These are phyloP conservation scores for Stenichneumon culpator DNA, from an alignment of 2,888 invertebrate species.

Conservation along the genomic window DNA sequence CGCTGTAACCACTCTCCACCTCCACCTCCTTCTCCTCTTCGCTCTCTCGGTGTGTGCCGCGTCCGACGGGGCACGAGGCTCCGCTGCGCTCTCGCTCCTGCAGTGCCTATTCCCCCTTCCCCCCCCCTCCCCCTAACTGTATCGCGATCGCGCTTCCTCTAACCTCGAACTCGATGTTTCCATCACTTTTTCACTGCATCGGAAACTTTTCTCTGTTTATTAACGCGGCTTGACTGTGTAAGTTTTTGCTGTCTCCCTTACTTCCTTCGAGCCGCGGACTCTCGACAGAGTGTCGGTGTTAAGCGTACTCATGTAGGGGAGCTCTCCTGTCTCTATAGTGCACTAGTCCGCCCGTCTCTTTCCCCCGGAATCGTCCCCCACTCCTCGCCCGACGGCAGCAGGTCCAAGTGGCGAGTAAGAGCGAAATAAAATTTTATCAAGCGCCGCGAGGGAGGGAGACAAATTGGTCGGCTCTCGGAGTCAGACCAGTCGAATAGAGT, in stretches of 20 bases:
- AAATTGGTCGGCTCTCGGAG: neutral
- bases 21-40: conserved; percentile 69
- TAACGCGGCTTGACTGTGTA: neutral
- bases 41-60: conserved; percentile 56
- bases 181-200: conserved; percentile 44
- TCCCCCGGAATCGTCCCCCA: conserved; percentile 42
- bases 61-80: conserved; percentile 65
- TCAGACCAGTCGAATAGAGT: conserved; percentile 16
- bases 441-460: neutral
- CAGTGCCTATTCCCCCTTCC: conserved; percentile 47
- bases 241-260: conserved; percentile 24
- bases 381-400: neutral
- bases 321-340: no score
- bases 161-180: conserved; percentile 40
- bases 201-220: conserved; percentile 36
- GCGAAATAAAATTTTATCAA: conserved; percentile 5
- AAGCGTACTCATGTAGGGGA: neutral
- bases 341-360: conserved; percentile 8
- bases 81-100: conserved; percentile 70
- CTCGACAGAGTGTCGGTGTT: conserved; percentile 18
- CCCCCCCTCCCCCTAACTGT: neutral
- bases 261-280: conserved; percentile 20
- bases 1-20: conserved; percentile 67
- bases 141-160: conserved; percentile 33
- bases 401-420: neutral